Evolutionary conservation across 2,888 invertebrate genomes (phyloP), one percentile per base, ranked within the genome.

Genomic region (Xanthostigma xanthostigma): DNA sequence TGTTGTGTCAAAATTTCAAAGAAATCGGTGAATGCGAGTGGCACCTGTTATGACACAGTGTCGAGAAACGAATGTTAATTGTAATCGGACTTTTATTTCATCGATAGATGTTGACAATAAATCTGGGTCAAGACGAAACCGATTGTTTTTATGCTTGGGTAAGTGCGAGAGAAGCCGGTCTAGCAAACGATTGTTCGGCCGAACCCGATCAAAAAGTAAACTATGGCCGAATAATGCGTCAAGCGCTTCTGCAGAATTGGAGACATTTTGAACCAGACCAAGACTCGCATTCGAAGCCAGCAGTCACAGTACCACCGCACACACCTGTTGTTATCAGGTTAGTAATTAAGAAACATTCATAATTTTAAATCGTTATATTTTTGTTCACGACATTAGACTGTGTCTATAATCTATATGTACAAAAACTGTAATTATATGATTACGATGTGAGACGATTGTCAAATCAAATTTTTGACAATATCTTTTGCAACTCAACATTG

Each of bases 81-180:
- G 50, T 49, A 36, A n/a, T 33, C 36, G 43, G 36, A 48, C 41
- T 52, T 50, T 38, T 54, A 61, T 9, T 27, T 27, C 6, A 6
- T 6, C 27, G 6, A 14, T 55, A 90, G 88, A 90, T 97, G 89
- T 73, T 97, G 59, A 96, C 96, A 9, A 92, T 98, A 64, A 96
- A 97, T 62, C 75, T 98, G 58, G 90, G 89, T 0, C 90, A 91
- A 66, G 98, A 99, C 64, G 98, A 98, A 69, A 88, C 89, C 1
- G 98, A 98, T 64, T 97, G 96, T 64, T 87, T 98, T 60, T 84
- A 94, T 37, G 96, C 98, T 0, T 99, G 98, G 98, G 93, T 98
- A 4, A 94, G 96, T 45, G 91, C 94, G 0, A 86, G 84, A 64
- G 98, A 98, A 64, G 88, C 92, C 27, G 95, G 93, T 0, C 75